Percentiles rank a stretch among this genome's conserved stretches.
Evolutionary conservation across 2,797 vertebrate genomes (phyloP).

Genomic region (Buceros bicornis): DNA sequence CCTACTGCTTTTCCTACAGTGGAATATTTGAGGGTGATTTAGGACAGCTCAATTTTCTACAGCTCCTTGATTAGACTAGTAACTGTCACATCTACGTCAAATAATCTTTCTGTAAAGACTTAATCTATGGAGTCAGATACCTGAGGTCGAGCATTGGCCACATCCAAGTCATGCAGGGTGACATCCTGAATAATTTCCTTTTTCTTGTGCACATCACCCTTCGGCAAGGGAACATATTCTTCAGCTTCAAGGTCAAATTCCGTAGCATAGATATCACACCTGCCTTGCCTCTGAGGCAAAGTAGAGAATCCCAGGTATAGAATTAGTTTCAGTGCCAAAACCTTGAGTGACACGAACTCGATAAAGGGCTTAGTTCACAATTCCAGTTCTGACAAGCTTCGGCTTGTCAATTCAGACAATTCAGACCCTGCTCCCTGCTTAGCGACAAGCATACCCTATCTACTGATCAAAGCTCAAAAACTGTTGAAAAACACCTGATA

Average conservation of each 20-base stretch:
- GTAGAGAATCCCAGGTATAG: conserved; percentile 72
- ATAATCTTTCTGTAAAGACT: background rate
- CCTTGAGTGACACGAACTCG: conserved; percentile 54
- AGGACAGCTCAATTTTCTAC: background rate
- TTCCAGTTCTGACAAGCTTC: conserved; percentile 66
- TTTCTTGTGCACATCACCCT: conserved; percentile 99
- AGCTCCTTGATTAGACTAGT: background rate
- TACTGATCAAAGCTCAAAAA: conserved; percentile 72
- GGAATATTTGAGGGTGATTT: background rate
- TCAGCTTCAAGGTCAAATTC: conserved; percentile 99
- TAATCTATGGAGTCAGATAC: conserved; percentile 74
- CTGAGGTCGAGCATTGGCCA: conserved; percentile 97
- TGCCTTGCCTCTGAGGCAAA: conserved; percentile 92
- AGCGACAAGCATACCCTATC: conserved; percentile 78
- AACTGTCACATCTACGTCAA: background rate
- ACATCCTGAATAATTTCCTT: conserved; percentile 99
- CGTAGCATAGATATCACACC: conserved; percentile 98
- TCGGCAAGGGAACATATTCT: conserved; percentile 97
- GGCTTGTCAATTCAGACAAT: conserved; percentile 56
- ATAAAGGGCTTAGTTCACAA: conserved; percentile 61
- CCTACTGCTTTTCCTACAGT: background rate
- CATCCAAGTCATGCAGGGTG: conserved; percentile 95
- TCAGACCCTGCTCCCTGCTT: conserved; percentile 73
- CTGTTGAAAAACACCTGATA: conserved; percentile 59
- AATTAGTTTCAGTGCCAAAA: conserved; percentile 75